Evolutionary conservation across 2,113 vertebrate genomes (phyloP), one percentile per base, ranked within the genome.

Genomic region (Uropsilus gracilis): DNA sequence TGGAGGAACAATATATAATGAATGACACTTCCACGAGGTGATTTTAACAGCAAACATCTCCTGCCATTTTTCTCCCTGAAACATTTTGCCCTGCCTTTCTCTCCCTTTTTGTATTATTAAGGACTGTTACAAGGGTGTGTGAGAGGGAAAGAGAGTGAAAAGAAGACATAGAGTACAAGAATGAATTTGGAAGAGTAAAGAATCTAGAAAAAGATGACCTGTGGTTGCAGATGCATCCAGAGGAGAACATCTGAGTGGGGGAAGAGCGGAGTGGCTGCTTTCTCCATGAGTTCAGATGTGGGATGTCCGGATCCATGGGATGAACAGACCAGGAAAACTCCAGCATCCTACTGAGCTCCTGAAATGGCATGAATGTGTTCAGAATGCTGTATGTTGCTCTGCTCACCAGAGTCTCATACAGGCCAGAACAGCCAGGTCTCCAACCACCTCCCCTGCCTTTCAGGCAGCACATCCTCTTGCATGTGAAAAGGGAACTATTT

Each of bases 1-100:
- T 96, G 75, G 89, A 97, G 66, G 93, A 96, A 95, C 89, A 89
- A 96, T 94, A 16, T 68, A 9, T 73, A 30, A 80, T 83, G 81
- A 95, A 87, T 50, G 91, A 64, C 71, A 89, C 53, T 89, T 86
- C 26, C 1, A n/a, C 59, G 68, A 78, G 81, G 57, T 48, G 86
- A 94, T 53, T 59, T 30, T 24, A 71, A 72, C 28, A 50, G 89
- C 69, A n/a, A 83, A 64, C 80, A 59, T 88, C 78, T 91, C 78
- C 94, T 95, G 53, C 86, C 42, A 42, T 86, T 81, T 86, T 88
- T 89, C 68, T 84, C 83, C 68, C 44, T 71, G 64, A 63, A 76
- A 84, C 30, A 46, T 64, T 75, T 75, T 46, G 26, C 64, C 93
- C 73, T 63, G 24, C 42, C 68, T 80, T 77, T 10, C 32, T 46